phyloP scores from a whole-genome alignment of 2,888 invertebrate genomes.

The Apamea epomidion region DNA sequence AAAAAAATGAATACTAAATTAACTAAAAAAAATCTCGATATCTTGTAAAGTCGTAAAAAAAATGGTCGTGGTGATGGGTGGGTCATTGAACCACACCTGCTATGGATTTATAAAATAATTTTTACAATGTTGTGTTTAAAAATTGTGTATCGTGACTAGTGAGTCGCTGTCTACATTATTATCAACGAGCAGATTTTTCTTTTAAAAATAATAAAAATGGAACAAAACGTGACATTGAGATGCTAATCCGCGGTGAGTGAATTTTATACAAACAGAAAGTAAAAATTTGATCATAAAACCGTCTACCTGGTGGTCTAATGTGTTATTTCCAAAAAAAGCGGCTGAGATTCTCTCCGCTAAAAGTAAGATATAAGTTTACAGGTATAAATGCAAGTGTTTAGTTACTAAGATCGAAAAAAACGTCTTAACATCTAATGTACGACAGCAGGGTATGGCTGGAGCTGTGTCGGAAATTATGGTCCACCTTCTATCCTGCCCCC shows the following conservation, averaged over 20 bases:
- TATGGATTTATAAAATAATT: no score
- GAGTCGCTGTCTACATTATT: slow-evolving; percentile 8
- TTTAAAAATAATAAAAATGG: slow-evolving; percentile 32
- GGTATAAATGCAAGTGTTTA: background rate
- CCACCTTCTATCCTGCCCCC: background rate
- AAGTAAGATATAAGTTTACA: background rate
- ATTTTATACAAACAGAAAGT: slow-evolving; percentile 43
- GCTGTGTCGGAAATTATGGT: background rate
- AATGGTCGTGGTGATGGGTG: no score
- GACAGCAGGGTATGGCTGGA: background rate
- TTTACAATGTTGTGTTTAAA: no score
- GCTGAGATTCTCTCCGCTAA: background rate
- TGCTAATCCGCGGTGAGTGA: slow-evolving; percentile 42
- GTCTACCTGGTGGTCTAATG: slow-evolving; percentile 6
- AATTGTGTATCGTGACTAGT: no score
- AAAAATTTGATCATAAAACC: slow-evolving; percentile 41
- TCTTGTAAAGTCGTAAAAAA: no score
- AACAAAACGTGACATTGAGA: slow-evolving; percentile 37
- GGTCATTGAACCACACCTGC: no score
- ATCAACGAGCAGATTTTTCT: background rate
- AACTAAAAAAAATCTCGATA: no score
- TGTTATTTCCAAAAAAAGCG: slow-evolving; percentile 1
- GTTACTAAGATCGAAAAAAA: background rate
- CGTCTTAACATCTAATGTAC: background rate
- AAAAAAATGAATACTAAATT: no score